phyloP scores from a whole-genome alignment of 1,140 invertebrate genomes.

The Caenorhabditis inopinata region DNA sequence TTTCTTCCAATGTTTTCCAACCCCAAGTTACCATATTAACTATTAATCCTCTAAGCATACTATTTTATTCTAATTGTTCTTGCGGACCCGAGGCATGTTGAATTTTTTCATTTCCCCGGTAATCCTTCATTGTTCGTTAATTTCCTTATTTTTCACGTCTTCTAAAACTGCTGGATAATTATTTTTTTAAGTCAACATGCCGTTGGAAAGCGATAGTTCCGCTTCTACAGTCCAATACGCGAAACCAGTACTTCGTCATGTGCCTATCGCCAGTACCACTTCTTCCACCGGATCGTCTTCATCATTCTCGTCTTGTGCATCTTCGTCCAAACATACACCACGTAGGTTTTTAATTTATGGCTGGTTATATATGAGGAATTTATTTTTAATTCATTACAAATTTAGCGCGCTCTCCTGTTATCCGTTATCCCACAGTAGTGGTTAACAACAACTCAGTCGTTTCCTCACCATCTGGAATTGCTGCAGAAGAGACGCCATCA shows the following conservation, averaged over 20 bases:
- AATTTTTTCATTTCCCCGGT: neutral
- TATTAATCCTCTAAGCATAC: too few relatives aligned
- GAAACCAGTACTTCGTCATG: slow-evolving; percentile 27
- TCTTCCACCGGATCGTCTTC: neutral
- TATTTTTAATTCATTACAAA: too few relatives aligned
- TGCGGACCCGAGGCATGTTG: too few relatives aligned
- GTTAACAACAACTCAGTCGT: neutral
- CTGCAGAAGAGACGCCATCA: neutral
- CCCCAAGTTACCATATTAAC: too few relatives aligned
- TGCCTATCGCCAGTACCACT: neutral
- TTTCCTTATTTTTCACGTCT: neutral
- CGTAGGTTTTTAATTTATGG: neutral
- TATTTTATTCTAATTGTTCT: too few relatives aligned
- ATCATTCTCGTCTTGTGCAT: neutral
- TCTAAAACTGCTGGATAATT: neutral
- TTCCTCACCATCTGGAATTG: neutral
- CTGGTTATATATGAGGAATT: too few relatives aligned
- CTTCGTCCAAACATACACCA: slow-evolving; percentile 4
- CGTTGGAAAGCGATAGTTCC: neutral
- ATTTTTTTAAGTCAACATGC: neutral
- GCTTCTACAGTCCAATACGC: slow-evolving; percentile 15
- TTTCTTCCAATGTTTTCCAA: too few relatives aligned
- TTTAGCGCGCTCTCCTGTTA: neutral
- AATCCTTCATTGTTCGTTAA: neutral
- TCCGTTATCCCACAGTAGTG: slow-evolving; percentile 2